These are phyloP conservation scores for Lithodes maja DNA, from an alignment of 2,888 invertebrate species.

Conservation along the genomic window DNA sequence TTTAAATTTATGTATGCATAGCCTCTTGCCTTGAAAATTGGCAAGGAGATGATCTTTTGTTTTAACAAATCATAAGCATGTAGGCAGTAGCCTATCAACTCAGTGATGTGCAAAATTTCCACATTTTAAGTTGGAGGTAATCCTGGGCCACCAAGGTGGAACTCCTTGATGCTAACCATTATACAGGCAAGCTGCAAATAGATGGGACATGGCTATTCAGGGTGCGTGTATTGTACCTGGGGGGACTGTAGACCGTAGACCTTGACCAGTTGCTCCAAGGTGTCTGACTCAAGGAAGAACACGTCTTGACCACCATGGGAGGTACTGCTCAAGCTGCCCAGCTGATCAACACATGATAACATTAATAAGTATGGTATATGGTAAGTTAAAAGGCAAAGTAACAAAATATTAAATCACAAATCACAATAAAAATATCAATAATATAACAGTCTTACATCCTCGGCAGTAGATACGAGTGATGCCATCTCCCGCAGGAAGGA, in stretches of 20 bases:
- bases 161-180: no score
- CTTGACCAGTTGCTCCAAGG: constrained; percentile 61
- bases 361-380: not conserved
- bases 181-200: no score
- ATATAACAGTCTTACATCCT: constrained; percentile 21
- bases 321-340: constrained; percentile 29
- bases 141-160: no score
- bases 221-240: constrained; percentile 27
- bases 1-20: no score
- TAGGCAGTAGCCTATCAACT: no score
- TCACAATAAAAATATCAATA: not conserved
- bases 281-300: constrained; percentile 57
- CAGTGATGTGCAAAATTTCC: no score
- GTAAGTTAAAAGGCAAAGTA: not conserved
- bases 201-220: no score
- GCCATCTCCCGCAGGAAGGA: constrained; percentile 57
- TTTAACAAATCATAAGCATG: no score
- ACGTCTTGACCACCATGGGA: constrained; percentile 68
- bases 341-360: not conserved
- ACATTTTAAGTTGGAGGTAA: no score
- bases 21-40: no score
- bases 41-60: no score
- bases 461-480: constrained; percentile 39
- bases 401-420: not conserved
- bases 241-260: constrained; percentile 59